phyloP scores from a whole-genome alignment of 2,888 invertebrate species.

The Drosophila acutilabella region DNA sequence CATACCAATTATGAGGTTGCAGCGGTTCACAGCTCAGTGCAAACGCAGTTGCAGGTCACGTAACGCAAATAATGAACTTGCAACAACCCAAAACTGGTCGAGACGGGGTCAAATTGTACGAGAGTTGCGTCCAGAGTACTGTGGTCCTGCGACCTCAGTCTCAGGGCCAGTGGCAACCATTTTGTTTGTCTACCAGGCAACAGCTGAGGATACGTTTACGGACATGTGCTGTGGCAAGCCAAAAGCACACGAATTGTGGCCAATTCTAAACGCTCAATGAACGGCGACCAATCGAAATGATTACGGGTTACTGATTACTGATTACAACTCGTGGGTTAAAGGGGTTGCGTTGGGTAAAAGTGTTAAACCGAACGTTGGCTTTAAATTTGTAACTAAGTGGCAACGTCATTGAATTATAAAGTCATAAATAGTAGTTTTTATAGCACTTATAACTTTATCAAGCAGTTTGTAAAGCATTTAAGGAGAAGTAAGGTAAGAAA shows the following conservation, averaged over 20 bases:
- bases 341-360: too few species aligned
- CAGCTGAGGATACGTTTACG: slow-evolving; percentile 6
- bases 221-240: not conserved
- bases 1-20: slow-evolving; percentile 64
- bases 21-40: slow-evolving; percentile 23
- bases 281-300: slow-evolving; percentile 53
- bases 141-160: too few species aligned
- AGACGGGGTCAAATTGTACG: not conserved
- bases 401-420: too few species aligned
- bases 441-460: too few species aligned
- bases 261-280: slow-evolving; percentile 39
- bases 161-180: slow-evolving; percentile 27
- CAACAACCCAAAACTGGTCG: slow-evolving; percentile 21
- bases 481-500: too few species aligned
- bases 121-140: not conserved
- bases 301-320: slow-evolving; percentile 67
- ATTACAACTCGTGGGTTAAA: slow-evolving; percentile 45
- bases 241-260: slow-evolving; percentile 19
- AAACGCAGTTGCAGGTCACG: slow-evolving; percentile 68
- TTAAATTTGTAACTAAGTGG: too few species aligned
- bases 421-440: too few species aligned
- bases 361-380: too few species aligned
- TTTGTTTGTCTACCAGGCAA: slow-evolving; percentile 54
- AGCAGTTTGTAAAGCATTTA: too few species aligned
- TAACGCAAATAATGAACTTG: slow-evolving; percentile 73